Conservation (phyloP, 2,888 invertebrate genomes). For the Caenorhabditis auriculariae region DNA sequence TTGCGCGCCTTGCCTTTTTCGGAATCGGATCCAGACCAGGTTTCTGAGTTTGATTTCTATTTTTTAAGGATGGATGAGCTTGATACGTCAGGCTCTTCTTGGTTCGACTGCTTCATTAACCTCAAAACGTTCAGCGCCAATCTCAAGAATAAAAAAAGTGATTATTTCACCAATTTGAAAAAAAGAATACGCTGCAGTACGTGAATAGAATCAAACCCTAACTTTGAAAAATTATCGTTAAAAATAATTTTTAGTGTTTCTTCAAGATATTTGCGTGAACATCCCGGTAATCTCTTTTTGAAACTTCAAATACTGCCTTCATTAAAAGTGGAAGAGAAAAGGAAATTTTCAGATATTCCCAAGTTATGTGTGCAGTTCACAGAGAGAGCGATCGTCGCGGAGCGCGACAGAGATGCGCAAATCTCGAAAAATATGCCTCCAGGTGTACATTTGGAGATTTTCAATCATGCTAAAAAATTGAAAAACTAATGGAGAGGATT, state of each 20-base stretch:
- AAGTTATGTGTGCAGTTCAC: constrained; percentile 25
- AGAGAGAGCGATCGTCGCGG: constrained; percentile 20
- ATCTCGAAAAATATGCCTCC: constrained; percentile 6
- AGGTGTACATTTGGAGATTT: background rate
- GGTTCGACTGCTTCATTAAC: constrained; percentile 12
- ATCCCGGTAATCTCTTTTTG: no score
- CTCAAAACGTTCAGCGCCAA: background rate
- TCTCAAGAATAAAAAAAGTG: constrained; percentile 9
- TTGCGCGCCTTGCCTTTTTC: no score
- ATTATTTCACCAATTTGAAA: background rate
- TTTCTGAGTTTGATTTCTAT: no score
- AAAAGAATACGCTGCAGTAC: no score
- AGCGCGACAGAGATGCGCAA: constrained; percentile 16
- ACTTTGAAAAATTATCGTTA: no score
- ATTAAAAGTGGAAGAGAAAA: background rate
- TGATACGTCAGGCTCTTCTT: constrained; percentile 1
- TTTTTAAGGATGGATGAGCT: no score
- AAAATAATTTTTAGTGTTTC: no score
- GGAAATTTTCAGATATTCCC: constrained; percentile 13
- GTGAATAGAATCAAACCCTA: no score
- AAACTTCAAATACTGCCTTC: no score
- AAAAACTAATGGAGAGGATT: background rate
- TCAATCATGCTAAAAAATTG: background rate
- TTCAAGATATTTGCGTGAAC: no score
- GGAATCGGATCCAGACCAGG: no score